Conservation (phyloP, 1,140 invertebrate species). For the Papilio helenus region DNA sequence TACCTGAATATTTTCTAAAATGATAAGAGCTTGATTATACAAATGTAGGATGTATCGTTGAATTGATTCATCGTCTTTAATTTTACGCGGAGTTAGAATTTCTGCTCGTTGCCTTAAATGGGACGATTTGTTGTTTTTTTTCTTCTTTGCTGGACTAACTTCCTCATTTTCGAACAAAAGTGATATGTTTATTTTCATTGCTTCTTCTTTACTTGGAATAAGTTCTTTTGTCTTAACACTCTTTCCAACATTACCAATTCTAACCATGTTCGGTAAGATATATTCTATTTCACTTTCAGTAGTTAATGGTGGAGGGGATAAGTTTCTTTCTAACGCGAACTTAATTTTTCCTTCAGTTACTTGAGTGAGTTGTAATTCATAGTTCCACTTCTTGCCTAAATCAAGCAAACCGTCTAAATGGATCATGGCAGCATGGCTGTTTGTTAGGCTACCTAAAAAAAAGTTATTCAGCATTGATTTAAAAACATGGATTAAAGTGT, state of each 20-base stretch:
- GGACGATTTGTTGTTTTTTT: neutral
- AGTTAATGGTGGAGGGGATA: neutral
- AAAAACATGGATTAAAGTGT: too few species aligned
- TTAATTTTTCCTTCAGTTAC: neutral
- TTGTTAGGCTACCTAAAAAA: neutral
- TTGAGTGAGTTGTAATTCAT: slow-evolving; percentile 18
- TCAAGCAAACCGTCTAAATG: slow-evolving; percentile 14
- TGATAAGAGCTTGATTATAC: slow-evolving; percentile 11
- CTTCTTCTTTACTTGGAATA: neutral
- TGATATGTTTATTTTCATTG: slow-evolving; percentile 9
- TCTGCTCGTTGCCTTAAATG: slow-evolving; percentile 11
- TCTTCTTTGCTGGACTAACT: neutral
- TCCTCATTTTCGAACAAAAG: neutral
- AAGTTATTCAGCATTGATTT: neutral
- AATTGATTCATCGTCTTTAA: slow-evolving; percentile 28
- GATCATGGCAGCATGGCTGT: neutral
- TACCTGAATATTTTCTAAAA: slow-evolving; percentile 4
- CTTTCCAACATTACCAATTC: neutral
- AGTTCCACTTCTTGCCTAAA: slow-evolving; percentile 12
- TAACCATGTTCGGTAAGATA: neutral
- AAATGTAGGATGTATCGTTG: slow-evolving; percentile 16
- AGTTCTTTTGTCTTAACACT: neutral
- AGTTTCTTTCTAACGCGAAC: neutral
- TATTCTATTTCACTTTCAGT: neutral
- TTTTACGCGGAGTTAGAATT: neutral